phyloP scores from a whole-genome alignment of 2,888 invertebrate genomes.

The Odontocolon sp. region DNA sequence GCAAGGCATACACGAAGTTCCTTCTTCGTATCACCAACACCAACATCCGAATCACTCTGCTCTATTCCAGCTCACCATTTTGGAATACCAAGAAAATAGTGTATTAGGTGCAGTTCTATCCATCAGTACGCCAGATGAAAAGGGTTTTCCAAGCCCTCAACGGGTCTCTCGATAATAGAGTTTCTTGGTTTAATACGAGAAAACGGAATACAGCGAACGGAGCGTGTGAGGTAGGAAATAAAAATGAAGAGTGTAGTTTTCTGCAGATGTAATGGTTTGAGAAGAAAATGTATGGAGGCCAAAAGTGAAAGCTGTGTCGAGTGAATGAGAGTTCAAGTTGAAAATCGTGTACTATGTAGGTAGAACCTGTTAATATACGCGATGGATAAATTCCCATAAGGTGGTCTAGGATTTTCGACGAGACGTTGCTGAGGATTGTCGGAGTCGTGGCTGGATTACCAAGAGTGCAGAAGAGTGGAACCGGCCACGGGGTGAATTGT shows the following conservation, averaged over 20 bases:
- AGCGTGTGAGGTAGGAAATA: too few relatives aligned
- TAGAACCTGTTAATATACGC: not conserved
- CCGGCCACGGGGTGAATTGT: slow-evolving; percentile 31
- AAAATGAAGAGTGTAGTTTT: not conserved
- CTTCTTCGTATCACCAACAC: not conserved
- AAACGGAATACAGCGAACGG: not conserved
- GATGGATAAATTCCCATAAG: not conserved
- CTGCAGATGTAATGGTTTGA: too few relatives aligned
- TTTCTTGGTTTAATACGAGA: not conserved
- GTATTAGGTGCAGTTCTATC: not conserved
- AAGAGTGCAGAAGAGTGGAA: not conserved
- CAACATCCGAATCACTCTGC: slow-evolving; percentile 3
- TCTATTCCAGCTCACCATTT: not conserved
- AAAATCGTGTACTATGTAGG: not conserved
- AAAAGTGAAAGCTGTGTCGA: too few relatives aligned
- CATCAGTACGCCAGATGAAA: not conserved
- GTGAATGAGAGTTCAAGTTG: not conserved
- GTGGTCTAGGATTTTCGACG: slow-evolving; percentile 29
- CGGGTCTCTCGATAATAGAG: not conserved
- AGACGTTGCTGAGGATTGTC: slow-evolving; percentile 67
- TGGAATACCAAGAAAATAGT: not conserved
- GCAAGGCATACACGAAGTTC: not conserved
- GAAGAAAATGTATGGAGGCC: too few relatives aligned
- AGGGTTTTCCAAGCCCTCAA: too few relatives aligned
- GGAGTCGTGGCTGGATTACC: slow-evolving; percentile 61